These are phyloP conservation scores for Bedellia somnulentella DNA, from an alignment of 2,888 invertebrate genomes.

Conservation along the genomic window DNA sequence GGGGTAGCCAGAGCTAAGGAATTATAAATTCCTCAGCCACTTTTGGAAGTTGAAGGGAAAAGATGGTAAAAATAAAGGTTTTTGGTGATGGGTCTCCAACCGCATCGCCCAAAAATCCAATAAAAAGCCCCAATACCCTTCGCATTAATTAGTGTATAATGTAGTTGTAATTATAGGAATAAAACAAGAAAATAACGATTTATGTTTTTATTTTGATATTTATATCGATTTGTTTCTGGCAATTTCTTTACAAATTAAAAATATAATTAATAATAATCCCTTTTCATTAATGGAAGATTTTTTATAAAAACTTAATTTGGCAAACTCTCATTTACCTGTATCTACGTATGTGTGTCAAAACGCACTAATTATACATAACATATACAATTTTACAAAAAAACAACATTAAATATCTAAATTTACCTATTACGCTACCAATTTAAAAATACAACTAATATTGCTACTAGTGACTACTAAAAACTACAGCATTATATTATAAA, in stretches of 20 bases:
- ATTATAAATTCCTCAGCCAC: no score
- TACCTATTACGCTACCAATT: constrained; percentile 29
- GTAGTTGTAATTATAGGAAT: no score
- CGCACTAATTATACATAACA: constrained; percentile 45
- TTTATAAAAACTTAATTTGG: constrained; percentile 55
- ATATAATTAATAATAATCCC: constrained; percentile 31
- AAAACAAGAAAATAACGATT: constrained; percentile 37
- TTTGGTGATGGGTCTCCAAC: no score
- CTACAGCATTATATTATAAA: no score
- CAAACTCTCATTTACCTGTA: constrained; percentile 50
- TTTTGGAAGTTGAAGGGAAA: no score
- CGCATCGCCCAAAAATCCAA: no score
- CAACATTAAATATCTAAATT: constrained; percentile 33
- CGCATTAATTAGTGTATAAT: no score
- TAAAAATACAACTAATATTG: constrained; percentile 43
- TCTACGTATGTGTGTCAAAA: constrained; percentile 33
- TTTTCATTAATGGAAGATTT: constrained; percentile 51
- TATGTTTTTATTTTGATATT: constrained; percentile 55
- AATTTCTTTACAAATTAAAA: constrained; percentile 54
- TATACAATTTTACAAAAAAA: constrained; percentile 55
- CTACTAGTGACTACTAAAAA: constrained; percentile 29
- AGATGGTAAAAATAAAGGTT: no score
- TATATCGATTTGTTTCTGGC: constrained; percentile 44
- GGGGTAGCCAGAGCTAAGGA: no score
- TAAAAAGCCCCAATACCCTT: no score